phyloP scores from a whole-genome alignment of 2,797 vertebrate genomes.

The Macropodus opercularis region DNA sequence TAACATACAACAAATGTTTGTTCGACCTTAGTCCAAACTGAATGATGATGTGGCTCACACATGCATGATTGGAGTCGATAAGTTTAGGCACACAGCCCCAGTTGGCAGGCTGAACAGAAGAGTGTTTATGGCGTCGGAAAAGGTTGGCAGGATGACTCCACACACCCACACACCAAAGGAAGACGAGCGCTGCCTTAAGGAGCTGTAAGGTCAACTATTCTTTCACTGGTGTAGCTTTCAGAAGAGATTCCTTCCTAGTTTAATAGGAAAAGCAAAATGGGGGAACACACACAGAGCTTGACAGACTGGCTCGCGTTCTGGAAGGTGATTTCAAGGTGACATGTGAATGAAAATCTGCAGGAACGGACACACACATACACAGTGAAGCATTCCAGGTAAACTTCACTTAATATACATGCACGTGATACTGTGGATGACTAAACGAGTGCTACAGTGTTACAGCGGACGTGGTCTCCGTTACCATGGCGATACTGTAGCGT shows the following conservation, averaged over 20 bases:
- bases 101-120: neutral
- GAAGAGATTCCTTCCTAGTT: conserved; percentile 10
- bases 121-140: conserved; percentile 14
- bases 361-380: conserved; percentile 7
- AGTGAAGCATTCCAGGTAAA: neutral
- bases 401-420: neutral
- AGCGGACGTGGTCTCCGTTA: conserved; percentile 70
- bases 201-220: conserved; percentile 18
- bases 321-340: conserved; percentile 80
- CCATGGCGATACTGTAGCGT: conserved; percentile 68
- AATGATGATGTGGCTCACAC: neutral
- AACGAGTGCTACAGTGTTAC: conserved; percentile 39
- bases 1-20: too few species aligned
- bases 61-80: conserved; percentile 4
- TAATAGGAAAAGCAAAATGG: conserved; percentile 1
- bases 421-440: neutral
- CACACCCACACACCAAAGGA: conserved; percentile 16
- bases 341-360: conserved; percentile 35
- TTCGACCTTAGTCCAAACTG: neutral
- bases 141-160: conserved; percentile 26
- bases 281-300: neutral
- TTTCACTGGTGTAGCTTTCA: conserved; percentile 13
- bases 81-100: neutral
- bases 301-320: conserved; percentile 25
- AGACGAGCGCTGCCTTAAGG: conserved; percentile 6